Base-by-base conservation (phyloP, 2,113 vertebrate genomes). In the Notothenia rossii region DNA sequence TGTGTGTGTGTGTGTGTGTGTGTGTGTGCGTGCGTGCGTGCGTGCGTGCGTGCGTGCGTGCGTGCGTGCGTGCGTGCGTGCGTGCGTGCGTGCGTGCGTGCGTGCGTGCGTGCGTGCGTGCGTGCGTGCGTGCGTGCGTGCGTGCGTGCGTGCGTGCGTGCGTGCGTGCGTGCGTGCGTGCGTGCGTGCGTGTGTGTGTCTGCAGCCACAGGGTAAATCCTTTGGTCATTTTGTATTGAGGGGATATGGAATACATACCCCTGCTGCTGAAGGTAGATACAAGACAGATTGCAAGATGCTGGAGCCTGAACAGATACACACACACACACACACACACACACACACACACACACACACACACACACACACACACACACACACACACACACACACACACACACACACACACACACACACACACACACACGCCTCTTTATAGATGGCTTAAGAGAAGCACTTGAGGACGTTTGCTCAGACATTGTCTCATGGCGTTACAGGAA, bases 141-240 rank as follows among this genome's bases (percentile, higher is more conserved):
- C 5, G 33, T 36, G 33, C 5, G 33, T 36, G 33, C 5, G 33
- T 36, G 33, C 5, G 33, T 36, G 33, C 5, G 33, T 53, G 59
- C 7, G 29, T 61, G 29, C 67, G 79, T 33, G 50, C 71, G 58
- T 43, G 29, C 36, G 45, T 45, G 43, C 50, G 73, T 75, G 29
- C 59, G 50, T 63, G 64, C 17, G 7, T 36, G 20, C 54, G 14
- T n/a, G 10, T 73, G 54, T 59, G 56, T 50, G 53, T 59, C 51
- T 75, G 46, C 14, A 63, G 72, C 59, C 69, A 73, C 40, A 40
- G 75, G 79, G 25, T 45, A 50, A 71, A 63, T 51, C 69, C 54
- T 73, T 29, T 25, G 63, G 33, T 61, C 17, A 70, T 67, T 55
- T 65, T 36, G 79, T 84, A 73, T 74, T 73, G 67, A 73, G 49